Percentiles rank a stretch among this genome's conserved stretches.
These are phyloP conservation scores for Eledone cirrhosa DNA, from an alignment of 2,888 invertebrate species.

Conservation along the genomic window DNA sequence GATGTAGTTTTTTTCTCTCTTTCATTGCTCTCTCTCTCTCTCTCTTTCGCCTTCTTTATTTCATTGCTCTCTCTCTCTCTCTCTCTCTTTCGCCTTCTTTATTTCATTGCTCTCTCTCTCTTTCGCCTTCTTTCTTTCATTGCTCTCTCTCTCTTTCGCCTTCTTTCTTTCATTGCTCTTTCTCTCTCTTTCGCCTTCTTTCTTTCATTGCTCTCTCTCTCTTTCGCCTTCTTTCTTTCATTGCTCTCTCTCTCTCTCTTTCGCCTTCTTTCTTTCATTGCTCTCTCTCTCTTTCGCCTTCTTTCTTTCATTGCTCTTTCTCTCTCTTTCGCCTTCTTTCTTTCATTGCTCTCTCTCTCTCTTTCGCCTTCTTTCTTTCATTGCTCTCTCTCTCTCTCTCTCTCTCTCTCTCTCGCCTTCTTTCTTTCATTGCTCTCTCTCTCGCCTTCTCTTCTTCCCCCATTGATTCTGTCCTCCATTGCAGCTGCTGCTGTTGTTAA, in stretches of 20 bases:
- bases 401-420: not conserved
- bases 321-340: not conserved
- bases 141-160: not conserved
- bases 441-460: not conserved
- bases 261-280: not conserved
- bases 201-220: not conserved
- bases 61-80: not conserved
- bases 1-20: not conserved
- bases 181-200: not conserved
- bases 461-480: not conserved
- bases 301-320: not conserved
- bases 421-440: not conserved
- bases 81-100: not conserved
- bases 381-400: not conserved
- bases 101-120: not conserved
- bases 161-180: not conserved
- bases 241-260: not conserved
- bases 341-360: not conserved
- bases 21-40: not conserved
- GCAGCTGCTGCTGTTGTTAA: not conserved
- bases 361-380: not conserved
- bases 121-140: not conserved
- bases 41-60: not conserved
- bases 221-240: not conserved
- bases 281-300: not conserved